Evolutionary conservation across 2,113 vertebrate genomes (phyloP), one percentile per base, ranked within the genome.

Genomic region (Indicator maculatus): DNA sequence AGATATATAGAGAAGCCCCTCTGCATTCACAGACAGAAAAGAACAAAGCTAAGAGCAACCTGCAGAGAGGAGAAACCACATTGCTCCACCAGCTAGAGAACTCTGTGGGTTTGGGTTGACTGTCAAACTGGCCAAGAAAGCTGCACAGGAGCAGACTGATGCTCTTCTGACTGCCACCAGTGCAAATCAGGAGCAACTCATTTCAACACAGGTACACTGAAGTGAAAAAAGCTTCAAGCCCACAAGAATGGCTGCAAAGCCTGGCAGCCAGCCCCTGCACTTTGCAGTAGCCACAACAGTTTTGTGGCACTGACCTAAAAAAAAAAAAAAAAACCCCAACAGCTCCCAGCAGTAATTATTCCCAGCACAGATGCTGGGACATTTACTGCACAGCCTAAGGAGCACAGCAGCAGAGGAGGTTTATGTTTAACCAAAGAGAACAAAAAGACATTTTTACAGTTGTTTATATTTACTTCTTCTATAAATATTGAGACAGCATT

Each of bases 381-480:
- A 0, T 69, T 56, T 60, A 33, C 60, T 64, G 4, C 52, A 30
- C 33, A 88, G 58, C 52, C 41, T 45, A 73, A 81, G 60, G 36
- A 70, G 12, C 74, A 41, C 74, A 41, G 11, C 74, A 67, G 69
- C 61, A 60, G 41, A 83, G 11, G 31, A 90, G 60, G 26, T 65
- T 70, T 83, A 9, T 67, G 39, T 75, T 94, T 88, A 81, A 75
- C 58, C 30, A 53, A 27, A 72, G 20, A 39, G 39, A 69, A 90
- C 6, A 81, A 47, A 92, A 93, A 45, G 1, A 61, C 14, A 70
- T 83, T 88, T 83, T 90, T 90, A 83, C 14, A 41, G 44, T 86
- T 91, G 65, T 84, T 94, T 69, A 44, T 86, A 38, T 94, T 91
- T 86, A 61, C 69, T 81, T 93, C 30, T 58, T 83, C 76, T 66